Evolutionary conservation across 2,797 vertebrate genomes (phyloP).

Genomic region (Brachyalestes nurse): DNA sequence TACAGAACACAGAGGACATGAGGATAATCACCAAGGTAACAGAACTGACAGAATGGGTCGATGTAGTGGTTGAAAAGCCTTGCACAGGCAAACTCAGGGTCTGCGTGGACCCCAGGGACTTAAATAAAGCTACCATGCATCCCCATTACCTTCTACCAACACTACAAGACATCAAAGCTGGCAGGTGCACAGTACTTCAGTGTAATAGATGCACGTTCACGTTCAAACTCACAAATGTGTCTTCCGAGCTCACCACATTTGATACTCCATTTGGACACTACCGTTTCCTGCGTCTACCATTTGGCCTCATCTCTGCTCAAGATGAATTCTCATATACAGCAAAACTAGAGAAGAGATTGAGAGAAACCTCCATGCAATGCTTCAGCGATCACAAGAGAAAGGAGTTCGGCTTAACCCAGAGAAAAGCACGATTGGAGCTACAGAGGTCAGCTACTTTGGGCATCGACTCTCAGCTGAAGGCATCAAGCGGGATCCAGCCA

Average conservation of each 20-base stretch:
- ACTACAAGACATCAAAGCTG: background rate
- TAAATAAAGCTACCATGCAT: background rate
- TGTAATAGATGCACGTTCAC: background rate
- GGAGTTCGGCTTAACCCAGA: constrained; percentile 23
- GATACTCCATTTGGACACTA: background rate
- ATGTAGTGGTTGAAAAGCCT: background rate
- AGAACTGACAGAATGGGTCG: background rate
- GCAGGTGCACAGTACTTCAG: background rate
- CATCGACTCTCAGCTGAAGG: background rate
- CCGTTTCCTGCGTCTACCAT: background rate
- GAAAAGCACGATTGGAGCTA: background rate
- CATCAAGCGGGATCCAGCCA: background rate
- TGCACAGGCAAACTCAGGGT: background rate
- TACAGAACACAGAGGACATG: background rate
- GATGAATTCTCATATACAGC: constrained; percentile 29
- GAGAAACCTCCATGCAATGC: constrained; percentile 4
- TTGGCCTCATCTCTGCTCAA: constrained; percentile 19
- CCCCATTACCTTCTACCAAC: background rate
- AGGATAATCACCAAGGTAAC: background rate
- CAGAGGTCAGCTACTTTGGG: constrained; percentile 19
- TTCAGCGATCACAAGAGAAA: background rate
- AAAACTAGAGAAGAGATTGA: constrained; percentile 14
- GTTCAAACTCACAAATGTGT: background rate
- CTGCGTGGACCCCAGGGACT: background rate
- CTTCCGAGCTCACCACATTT: background rate